Percentiles rank a stretch among this genome's conserved stretches.
Evolutionary conservation across 2,888 invertebrate genomes (phyloP).

Genomic region (Eurytoma adleriae): DNA sequence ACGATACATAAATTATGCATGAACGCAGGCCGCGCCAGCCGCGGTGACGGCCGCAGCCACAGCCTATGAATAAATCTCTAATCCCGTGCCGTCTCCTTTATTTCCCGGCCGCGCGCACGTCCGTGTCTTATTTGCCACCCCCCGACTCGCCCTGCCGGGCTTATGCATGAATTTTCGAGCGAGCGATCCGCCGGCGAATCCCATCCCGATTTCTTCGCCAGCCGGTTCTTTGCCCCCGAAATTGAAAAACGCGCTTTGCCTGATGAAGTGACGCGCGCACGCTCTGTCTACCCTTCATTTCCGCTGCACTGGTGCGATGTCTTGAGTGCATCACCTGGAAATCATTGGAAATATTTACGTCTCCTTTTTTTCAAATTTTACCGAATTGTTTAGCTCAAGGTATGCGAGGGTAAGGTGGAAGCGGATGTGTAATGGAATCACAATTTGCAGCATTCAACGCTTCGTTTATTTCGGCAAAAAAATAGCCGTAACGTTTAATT

Average conservation of each 20-base stretch:
- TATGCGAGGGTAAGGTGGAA: too few relatives aligned
- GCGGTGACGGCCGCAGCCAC: background rate
- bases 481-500: too few relatives aligned
- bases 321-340: too few relatives aligned
- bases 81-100: constrained; percentile 20
- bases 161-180: constrained; percentile 20
- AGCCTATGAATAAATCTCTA: constrained; percentile 43
- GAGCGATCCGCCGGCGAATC: background rate
- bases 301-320: too few relatives aligned
- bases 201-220: background rate
- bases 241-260: constrained; percentile 38
- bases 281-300: background rate
- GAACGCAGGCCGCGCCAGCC: constrained; percentile 13
- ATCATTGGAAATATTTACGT: too few relatives aligned
- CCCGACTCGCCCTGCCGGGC: constrained; percentile 9
- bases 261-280: constrained; percentile 18
- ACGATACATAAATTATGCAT: constrained; percentile 41
- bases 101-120: background rate
- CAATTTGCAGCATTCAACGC: too few relatives aligned
- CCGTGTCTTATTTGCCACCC: constrained; percentile 27
- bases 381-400: too few relatives aligned
- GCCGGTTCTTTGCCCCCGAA: background rate
- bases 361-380: too few relatives aligned
- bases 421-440: too few relatives aligned
- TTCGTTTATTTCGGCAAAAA: too few relatives aligned